A percentile compares a stretch with the other conserved stretches of the same genome.
Evolutionary conservation across 2,888 invertebrate genomes (phyloP).

Genomic region (Cephus sareptanus): DNA sequence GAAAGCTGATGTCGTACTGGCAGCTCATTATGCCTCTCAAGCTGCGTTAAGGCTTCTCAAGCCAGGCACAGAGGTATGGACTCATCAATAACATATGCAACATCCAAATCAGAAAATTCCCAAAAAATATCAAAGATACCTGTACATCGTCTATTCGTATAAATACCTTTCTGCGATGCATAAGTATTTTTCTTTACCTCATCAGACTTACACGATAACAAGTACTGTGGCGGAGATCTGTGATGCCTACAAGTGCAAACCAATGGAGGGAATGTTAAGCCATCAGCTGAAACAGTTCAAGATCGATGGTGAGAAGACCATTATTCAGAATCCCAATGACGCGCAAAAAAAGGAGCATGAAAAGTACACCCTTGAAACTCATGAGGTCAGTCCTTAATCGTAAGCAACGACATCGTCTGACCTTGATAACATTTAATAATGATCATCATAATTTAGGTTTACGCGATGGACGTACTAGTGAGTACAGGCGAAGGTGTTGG

Average conservation of each 20-base stretch:
- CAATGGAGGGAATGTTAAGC: slow-evolving; percentile 95
- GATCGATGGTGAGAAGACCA: slow-evolving; percentile 98
- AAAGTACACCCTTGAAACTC: slow-evolving; percentile 93
- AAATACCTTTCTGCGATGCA: not conserved
- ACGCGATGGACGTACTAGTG: slow-evolving; percentile 97
- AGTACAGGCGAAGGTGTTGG: slow-evolving; percentile 96
- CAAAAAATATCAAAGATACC: not conserved
- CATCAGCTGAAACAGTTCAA: slow-evolving; percentile 96
- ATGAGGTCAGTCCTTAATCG: slow-evolving; percentile 75
- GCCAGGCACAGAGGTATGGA: slow-evolving; percentile 86
- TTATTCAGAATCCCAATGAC: slow-evolving; percentile 97
- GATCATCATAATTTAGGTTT: slow-evolving; percentile 68
- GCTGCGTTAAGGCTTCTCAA: slow-evolving; percentile 93
- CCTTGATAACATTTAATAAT: not conserved
- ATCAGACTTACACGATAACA: slow-evolving; percentile 89
- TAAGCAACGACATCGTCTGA: not conserved
- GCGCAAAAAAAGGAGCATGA: slow-evolving; percentile 97
- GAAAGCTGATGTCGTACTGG: slow-evolving; percentile 94
- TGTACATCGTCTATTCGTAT: slow-evolving; percentile 5
- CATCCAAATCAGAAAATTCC: not conserved
- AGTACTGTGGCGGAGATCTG: slow-evolving; percentile 93
- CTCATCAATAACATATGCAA: not conserved
- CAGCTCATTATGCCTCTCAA: slow-evolving; percentile 95
- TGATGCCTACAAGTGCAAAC: slow-evolving; percentile 94
- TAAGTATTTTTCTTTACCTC: slow-evolving; percentile 26